Conservation (phyloP, 92 coral and sea anemone genomes). For the Phymanthus crucifer region DNA sequence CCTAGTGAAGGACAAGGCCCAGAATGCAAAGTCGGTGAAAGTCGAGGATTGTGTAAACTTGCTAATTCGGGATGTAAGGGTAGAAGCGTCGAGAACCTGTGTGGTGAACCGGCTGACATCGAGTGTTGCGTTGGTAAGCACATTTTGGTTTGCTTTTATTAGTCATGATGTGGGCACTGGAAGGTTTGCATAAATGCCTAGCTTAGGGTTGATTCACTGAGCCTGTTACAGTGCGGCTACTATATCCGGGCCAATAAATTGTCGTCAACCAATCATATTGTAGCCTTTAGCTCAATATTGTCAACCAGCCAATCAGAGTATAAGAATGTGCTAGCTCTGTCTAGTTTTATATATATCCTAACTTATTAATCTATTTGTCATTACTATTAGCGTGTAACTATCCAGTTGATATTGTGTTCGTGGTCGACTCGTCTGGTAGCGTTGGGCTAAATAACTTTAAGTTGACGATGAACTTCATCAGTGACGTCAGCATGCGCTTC, state of each 20-base stretch:
- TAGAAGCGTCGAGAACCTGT: conserved; percentile 36
- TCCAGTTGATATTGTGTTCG: conserved; percentile 62
- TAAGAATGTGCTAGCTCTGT: no score
- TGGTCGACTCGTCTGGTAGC: conserved; percentile 67
- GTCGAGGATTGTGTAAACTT: conserved; percentile 50
- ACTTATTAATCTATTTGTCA: background rate
- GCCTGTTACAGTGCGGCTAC: no score
- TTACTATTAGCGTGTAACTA: conserved; percentile 52
- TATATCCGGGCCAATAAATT: no score
- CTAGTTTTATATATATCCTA: no score
- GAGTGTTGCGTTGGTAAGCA: conserved; percentile 65
- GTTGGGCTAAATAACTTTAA: conserved; percentile 36
- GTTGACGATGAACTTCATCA: conserved; percentile 46
- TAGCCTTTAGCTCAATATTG: no score
- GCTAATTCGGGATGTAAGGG: conserved; percentile 51
- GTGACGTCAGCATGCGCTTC: conserved; percentile 45
- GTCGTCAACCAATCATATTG: no score
- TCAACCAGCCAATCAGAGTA: no score
- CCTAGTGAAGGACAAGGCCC: conserved; percentile 54
- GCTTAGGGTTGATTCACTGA: no score
- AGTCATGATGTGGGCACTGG: no score
- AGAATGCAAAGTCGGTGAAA: conserved; percentile 35
- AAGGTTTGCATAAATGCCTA: no score
- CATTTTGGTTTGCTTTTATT: background rate
- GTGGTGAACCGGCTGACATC: conserved; percentile 42